Base-by-base conservation (phyloP, 2,888 invertebrate genomes). In the Zhuqinia jingwanae region DNA sequence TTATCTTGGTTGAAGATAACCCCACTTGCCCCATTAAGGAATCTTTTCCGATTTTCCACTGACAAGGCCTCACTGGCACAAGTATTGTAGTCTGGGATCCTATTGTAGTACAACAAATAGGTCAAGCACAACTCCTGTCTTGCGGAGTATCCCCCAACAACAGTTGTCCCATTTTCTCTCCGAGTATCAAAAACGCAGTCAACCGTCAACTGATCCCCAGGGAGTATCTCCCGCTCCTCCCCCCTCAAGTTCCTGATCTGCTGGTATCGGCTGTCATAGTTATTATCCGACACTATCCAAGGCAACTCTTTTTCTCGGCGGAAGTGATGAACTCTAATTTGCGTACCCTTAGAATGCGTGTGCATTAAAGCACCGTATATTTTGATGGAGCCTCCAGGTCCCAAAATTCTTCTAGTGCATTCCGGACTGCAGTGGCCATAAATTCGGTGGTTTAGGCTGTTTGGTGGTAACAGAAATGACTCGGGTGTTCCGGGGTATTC, bases 341-440 rank as follows among this genome's bases (percentile, higher is more conserved):
- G 22, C 15, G n/a, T 36, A 0, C 70, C 70, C 15, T 25, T 1
- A 68, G n/a, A 45, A 10, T 45, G 70, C 0, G 25, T n/a, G 17
- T 70, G 58, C 2, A 81, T 42, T 0, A 50, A 15, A 2, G 27
- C 56, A 0, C 53, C 73, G 25, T 50, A 73, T 15, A 81, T 20
- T 45, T 96, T 96, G 77, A 97, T 95, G 0, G 13, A 50, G 1
- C 97, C 97, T 17, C 95, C 94, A 0, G 42, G 17, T 56, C 80
- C 82, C 5, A 87, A 42, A 11, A 97, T 97, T 93, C 95, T 94
- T 90, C 95, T 94, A 8, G 96, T 96, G 91, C 97, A 97, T 27
- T 95, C 95, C 0, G 25, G 30, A 56, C 81, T 68, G n/a, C 81
- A 81, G 25, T 81, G 81, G 13, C 70, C 81, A 27, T 68, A 73